phyloP scores from a whole-genome alignment of 2,797 vertebrate genomes.

The Carcharodon carcharias region DNA sequence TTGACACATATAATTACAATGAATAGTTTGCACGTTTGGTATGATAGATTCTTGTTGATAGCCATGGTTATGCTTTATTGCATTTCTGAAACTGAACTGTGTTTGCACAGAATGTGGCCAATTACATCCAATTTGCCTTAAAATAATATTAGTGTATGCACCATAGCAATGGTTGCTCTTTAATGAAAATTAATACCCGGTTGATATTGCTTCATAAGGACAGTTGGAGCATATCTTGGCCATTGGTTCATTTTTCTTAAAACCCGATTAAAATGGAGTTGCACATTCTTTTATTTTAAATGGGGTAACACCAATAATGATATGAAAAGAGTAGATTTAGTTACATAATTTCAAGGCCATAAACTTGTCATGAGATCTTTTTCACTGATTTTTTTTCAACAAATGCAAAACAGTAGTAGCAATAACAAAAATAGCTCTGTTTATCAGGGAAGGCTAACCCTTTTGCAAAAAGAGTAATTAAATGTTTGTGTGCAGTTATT shows the following conservation, averaged over 20 bases:
- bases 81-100: constrained; percentile 27
- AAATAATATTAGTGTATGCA: constrained; percentile 23
- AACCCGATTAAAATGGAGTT: not conserved
- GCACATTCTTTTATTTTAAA: not conserved
- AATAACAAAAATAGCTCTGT: not conserved
- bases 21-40: constrained; percentile 8
- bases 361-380: not conserved
- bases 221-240: not conserved
- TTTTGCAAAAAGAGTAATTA: not conserved
- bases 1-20: not conserved
- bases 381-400: not conserved
- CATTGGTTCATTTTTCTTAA: not conserved
- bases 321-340: not conserved
- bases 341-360: constrained; percentile 16
- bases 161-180: not conserved
- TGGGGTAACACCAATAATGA: not conserved
- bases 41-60: constrained; percentile 27
- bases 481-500: not conserved
- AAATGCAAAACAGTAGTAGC: not conserved
- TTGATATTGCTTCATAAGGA: not conserved
- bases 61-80: constrained; percentile 1
- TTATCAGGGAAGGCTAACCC: not conserved
- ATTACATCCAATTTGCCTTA: constrained; percentile 36
- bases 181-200: not conserved
- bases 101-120: constrained; percentile 33